Evolutionary conservation across 2,113 vertebrate species (phyloP), one percentile per base, ranked within the genome.

Genomic region (Oxyruncus cristatus): DNA sequence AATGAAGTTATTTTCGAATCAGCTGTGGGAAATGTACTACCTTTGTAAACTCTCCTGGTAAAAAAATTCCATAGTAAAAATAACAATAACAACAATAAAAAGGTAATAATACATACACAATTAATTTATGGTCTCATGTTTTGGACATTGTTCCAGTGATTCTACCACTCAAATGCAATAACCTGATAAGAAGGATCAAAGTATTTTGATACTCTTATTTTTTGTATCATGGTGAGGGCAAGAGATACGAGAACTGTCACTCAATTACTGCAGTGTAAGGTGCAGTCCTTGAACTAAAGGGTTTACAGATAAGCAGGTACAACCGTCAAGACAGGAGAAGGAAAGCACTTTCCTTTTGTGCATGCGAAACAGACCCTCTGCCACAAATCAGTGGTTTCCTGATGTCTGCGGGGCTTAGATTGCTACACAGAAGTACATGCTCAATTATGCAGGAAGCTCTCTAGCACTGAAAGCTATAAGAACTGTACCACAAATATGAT

Each of bases 381-480:
- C 10, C 20, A 39, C 22, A 90, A 73, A 77, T 5, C 8, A 62
- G 27, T 11, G 8, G 8, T 71, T 73, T 74, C 4, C 9, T 74
- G 6, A 8, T 35, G 9, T 55, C 20, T 49, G 9, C 55, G 27
- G 11, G 50, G 14, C 66, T 62, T 39, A 28, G 13, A 39, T 7
- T 79, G 23, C 26, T 72, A 1, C 8, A 14, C 3, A 41, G 27
- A 42, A 33, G 7, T 7, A 3, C 2, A 11, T 17, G 7, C n/a
- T 71, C 30, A 58, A 58, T 33, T 65, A 26, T 5, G 6, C 14
- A 61, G 41, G 27, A 78, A 71, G 8, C 8, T 32, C 5, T 52
- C 33, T 37, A 68, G 14, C 58, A 53, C 17, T 21, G 62, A 44
- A 93, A 73, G 6, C 46, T 47, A 1, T 9, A 55, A 32, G 49